Base-by-base conservation (phyloP, 2,888 invertebrate species). In the Enoplolaimus lenunculus region DNA sequence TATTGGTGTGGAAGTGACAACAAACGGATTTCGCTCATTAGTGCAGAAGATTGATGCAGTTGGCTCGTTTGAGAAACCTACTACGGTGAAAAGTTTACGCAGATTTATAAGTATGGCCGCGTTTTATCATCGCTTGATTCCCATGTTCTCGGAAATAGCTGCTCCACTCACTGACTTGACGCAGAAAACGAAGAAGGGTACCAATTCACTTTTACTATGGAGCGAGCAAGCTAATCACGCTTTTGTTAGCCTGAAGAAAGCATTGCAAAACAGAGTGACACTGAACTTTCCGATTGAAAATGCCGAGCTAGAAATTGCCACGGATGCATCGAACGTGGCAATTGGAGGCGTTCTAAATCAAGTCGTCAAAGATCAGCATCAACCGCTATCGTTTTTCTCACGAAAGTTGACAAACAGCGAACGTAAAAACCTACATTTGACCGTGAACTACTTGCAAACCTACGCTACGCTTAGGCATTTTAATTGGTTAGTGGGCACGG, bases 271-370 rank as follows among this genome's bases (percentile, higher is more conserved):
- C 16, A 31, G 33, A 7, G 13, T 7, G 28, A 62, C 33, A 13
- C 28, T 62, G 64, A 31, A 28, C n/a, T 62, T 30, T 31, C 64
- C 64, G 28, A 62, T 30, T 13, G 7, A 30, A 30, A 31, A 28
- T n/a, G 33, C 30, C 16, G 16, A 28, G 7, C 33, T 62, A 13
- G 33, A 30, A 30, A 31, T 62, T 31, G 16, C 29, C 16, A 62
- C 64, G 7, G 64, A 62, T n/a, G 64, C 64, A 13, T 30, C 30
- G 16, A 62, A 62, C 16, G 64, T 62, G 64, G 64, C 30, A 16
- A 62, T 62, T n/a, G 64, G 64, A 62, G n/a, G 7, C 29, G 64
- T 62, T 31, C n/a, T 62, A 28, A 30, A 28, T 28, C 64, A 62
- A n/a, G 64, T 30, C 16, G 64, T 62, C n/a, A 7, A 62, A 16